Evolutionary conservation across 2,797 vertebrate genomes (phyloP), one percentile per base, ranked within the genome.

Genomic region (Alcedo quadribrachys): DNA sequence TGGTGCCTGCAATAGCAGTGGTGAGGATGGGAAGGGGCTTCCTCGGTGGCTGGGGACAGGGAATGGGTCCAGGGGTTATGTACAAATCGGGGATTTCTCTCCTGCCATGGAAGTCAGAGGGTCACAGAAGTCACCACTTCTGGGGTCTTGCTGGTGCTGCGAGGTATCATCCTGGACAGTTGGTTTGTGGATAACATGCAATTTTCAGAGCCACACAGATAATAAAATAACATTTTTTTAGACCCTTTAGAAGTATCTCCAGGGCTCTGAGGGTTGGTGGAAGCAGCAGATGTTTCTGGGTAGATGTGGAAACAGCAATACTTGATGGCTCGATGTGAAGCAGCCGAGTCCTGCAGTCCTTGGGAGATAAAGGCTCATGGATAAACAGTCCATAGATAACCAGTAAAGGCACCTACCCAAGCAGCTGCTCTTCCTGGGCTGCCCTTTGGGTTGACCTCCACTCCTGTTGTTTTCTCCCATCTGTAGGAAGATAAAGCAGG

Each of bases 401-500:
- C 46, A 63, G 19, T 4, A 48, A 60, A 79, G 67, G 60, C 54
- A 20, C 19, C 65, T 15, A 1, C 28, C 8, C 60, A 4, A 71
- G 66, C 70, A 76, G 70, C 63, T 1, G 8, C 75, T 85, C 63
- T 46, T 88, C 75, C 74, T 40, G 85, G 82, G 89, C 67, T 2
- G 17, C 65, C 68, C 87, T 83, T 76, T 68, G 84, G 89, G 50
- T 48, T 88, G 89, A 70, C 77, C 85, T 95, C 85, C 79, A 50
- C 68, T 88, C 57, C 93, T 63, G 81, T 58, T 82, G 65, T 86
- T 84, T 78, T 66, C 81, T 79, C 58, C 61, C 18, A 6, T 79
- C 81, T 58, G 22, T 7, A 62, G 85, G 81, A 77, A 89, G 94
- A 94, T 94, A 90, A 95, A 89, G 69, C 79, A 77, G 27, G 13